Evolutionary conservation across 2,797 vertebrate genomes (phyloP).

Genomic region (Rhyacichthys aspro): DNA sequence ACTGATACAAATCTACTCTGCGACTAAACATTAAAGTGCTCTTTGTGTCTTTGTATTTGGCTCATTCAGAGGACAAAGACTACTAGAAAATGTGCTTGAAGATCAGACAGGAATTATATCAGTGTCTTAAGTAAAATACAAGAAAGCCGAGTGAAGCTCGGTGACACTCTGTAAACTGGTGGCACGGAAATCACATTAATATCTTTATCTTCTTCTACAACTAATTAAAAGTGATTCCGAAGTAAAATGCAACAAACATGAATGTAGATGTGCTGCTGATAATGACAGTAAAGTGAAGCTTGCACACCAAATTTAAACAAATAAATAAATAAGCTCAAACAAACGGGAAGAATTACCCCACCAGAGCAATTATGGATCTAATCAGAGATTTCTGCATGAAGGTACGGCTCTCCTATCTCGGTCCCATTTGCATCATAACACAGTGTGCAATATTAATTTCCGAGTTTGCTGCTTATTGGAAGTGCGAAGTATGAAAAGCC

Average conservation of each 20-base stretch:
- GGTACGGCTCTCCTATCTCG: slow-evolving; percentile 77
- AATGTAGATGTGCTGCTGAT: slow-evolving; percentile 60
- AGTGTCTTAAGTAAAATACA: slow-evolving; percentile 26
- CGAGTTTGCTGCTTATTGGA: slow-evolving; percentile 88
- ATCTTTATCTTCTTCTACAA: slow-evolving; percentile 48
- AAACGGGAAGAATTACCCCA: slow-evolving; percentile 64
- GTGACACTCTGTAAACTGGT: slow-evolving; percentile 1
- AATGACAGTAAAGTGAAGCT: slow-evolving; percentile 57
- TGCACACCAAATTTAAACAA: slow-evolving; percentile 67
- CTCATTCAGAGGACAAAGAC: slow-evolving; percentile 38
- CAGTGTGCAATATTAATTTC: slow-evolving; percentile 87
- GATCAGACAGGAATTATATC: slow-evolving; percentile 1
- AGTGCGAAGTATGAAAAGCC: slow-evolving; percentile 86
- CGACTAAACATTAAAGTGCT: slow-evolving; percentile 18
- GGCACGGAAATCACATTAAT: slow-evolving; percentile 24
- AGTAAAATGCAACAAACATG: slow-evolving; percentile 57
- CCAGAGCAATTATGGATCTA: slow-evolving; percentile 84
- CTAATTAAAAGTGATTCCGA: slow-evolving; percentile 73
- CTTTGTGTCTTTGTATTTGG: slow-evolving; percentile 28
- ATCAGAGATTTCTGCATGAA: slow-evolving; percentile 83
- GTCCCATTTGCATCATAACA: slow-evolving; percentile 87
- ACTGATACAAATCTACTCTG: slow-evolving; percentile 28
- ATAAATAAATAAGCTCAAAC: slow-evolving; percentile 73
- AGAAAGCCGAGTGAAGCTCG: slow-evolving; percentile 23
- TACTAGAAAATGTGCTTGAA: slow-evolving; percentile 21